Percentiles rank a stretch among this genome's conserved stretches.
Conservation (phyloP, 2,888 invertebrate genomes). For the Anticlea derivata region DNA sequence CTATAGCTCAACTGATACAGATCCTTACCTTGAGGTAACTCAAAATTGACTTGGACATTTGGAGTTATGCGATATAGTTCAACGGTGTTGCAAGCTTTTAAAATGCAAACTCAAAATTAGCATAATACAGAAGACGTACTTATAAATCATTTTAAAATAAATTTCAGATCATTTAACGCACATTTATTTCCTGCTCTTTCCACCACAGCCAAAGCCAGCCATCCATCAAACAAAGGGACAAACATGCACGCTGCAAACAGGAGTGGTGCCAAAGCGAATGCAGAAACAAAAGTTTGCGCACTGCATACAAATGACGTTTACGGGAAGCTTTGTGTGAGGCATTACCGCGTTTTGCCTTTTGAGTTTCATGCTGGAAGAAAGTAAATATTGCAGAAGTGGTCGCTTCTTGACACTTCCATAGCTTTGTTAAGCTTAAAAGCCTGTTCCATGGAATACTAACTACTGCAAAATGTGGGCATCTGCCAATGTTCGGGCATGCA, state of each 20-base stretch:
- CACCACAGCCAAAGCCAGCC: conserved; percentile 23
- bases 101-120: too few relatives aligned
- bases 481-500: too few relatives aligned
- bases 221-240: conserved; percentile 39
- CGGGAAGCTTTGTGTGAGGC: conserved; percentile 29
- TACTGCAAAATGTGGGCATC: too few relatives aligned
- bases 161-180: too few relatives aligned
- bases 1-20: too few relatives aligned
- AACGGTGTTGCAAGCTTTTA: too few relatives aligned
- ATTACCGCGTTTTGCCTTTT: conserved; percentile 20
- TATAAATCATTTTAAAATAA: too few relatives aligned
- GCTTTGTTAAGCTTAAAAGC: conserved; percentile 12
- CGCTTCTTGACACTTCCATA: conserved; percentile 24
- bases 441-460: too few relatives aligned
- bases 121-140: too few relatives aligned
- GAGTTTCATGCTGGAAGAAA: conserved; percentile 22
- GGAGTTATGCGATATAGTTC: too few relatives aligned
- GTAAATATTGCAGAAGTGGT: conserved; percentile 26
- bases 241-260: conserved; percentile 46
- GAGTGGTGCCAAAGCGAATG: conserved; percentile 51
- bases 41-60: too few relatives aligned
- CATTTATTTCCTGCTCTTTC: conserved; percentile 20
- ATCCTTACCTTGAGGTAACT: too few relatives aligned
- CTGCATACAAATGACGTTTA: conserved; percentile 31
- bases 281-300: conserved; percentile 39